phyloP scores from a whole-genome alignment of 2,113 vertebrate species.

The Alosa alosa region DNA sequence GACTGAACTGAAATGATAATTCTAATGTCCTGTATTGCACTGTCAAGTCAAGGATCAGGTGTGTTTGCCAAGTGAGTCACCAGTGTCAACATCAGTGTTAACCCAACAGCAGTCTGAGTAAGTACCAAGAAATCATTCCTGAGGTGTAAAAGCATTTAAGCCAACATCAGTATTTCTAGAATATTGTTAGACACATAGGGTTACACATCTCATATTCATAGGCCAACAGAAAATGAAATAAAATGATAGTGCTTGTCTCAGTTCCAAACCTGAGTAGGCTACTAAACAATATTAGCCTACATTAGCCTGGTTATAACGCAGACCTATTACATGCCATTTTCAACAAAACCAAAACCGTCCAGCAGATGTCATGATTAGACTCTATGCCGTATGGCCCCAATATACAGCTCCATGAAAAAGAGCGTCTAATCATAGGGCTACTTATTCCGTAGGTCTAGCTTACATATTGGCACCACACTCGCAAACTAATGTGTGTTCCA shows the following conservation, averaged over 20 bases:
- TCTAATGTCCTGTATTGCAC: background rate
- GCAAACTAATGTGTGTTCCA: too few species aligned
- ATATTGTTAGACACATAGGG: too few species aligned
- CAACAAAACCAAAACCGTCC: background rate
- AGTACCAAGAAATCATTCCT: background rate
- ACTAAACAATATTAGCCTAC: too few species aligned
- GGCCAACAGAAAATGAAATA: too few species aligned
- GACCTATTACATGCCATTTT: background rate
- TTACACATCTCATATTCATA: too few species aligned
- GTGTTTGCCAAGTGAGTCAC: constrained; percentile 2
- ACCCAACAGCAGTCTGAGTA: background rate
- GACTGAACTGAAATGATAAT: background rate
- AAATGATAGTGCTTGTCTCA: too few species aligned
- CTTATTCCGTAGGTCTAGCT: background rate
- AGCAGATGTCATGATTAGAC: background rate
- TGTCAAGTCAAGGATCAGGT: background rate
- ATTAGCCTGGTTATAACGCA: too few species aligned
- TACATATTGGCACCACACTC: background rate
- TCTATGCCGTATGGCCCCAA: background rate
- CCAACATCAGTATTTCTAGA: too few species aligned
- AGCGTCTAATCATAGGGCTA: background rate
- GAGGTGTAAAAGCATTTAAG: background rate
- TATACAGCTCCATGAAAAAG: background rate
- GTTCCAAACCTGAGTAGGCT: too few species aligned
- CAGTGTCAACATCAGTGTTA: background rate